Evolutionary conservation across 1,140 invertebrate genomes (phyloP).

Genomic region (Drosophila grimshawi): DNA sequence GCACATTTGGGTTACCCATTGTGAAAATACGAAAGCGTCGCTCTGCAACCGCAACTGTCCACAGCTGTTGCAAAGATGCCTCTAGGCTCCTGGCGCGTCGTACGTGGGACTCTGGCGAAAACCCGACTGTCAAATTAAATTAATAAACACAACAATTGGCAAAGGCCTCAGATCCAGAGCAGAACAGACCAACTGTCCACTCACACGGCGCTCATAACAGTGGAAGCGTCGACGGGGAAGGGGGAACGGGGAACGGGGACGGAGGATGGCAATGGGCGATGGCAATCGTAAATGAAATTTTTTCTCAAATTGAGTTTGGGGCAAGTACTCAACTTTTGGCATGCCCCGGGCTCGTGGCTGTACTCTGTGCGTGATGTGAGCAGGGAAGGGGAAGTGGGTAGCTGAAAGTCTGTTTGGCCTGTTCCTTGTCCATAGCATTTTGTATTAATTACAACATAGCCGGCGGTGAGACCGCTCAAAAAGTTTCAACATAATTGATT

Average conservation of each 20-base stretch:
- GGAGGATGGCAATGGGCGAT: constrained; percentile 23
- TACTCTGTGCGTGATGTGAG: not conserved
- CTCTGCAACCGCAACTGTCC: constrained; percentile 46
- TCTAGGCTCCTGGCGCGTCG: constrained; percentile 45
- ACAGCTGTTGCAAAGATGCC: constrained; percentile 62
- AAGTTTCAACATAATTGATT: constrained; percentile 79
- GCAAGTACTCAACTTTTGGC: constrained; percentile 79
- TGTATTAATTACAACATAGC: constrained; percentile 80
- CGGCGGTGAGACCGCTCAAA: constrained; percentile 56
- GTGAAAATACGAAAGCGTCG: constrained; percentile 22
- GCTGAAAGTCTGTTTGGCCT: not conserved
- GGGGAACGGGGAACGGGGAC: not conserved
- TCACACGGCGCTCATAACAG: constrained; percentile 56
- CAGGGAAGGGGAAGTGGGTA: not conserved
- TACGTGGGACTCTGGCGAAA: constrained; percentile 49
- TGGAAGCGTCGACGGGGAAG: not conserved
- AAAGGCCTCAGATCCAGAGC: constrained; percentile 29
- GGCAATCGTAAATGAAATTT: constrained; percentile 81
- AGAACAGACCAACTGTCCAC: constrained; percentile 66
- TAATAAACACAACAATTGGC: constrained; percentile 82
- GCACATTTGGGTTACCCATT: constrained; percentile 41
- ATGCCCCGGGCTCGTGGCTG: constrained; percentile 48
- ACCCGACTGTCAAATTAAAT: constrained; percentile 80
- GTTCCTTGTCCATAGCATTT: constrained; percentile 58
- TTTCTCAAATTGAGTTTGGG: constrained; percentile 76